Evolutionary conservation across 2,797 vertebrate species (phyloP).

Genomic region (Sebastes alutus): DNA sequence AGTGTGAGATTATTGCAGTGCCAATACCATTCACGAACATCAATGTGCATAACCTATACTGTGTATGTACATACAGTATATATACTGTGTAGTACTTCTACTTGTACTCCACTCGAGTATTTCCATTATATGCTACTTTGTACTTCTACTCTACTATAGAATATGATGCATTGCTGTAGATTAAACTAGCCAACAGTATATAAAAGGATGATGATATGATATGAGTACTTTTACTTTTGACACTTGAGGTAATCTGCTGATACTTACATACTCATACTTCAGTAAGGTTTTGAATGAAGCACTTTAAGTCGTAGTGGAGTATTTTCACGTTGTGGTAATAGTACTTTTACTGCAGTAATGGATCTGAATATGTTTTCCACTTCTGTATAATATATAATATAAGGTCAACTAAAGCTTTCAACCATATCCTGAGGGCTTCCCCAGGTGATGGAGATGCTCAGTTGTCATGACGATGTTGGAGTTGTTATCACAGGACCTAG

Average conservation of each 20-base stretch:
- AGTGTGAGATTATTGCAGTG: background rate
- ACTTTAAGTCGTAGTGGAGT: no score
- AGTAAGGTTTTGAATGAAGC: no score
- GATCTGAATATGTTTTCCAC: no score
- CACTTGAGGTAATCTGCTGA: background rate
- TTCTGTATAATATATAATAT: no score
- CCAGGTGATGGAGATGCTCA: background rate
- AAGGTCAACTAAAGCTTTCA: background rate
- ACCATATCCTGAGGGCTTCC: background rate
- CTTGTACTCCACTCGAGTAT: background rate
- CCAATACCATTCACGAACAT: background rate
- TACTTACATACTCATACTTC: background rate
- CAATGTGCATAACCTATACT: no score
- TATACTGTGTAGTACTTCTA: no score
- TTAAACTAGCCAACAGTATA: background rate
- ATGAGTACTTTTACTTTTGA: background rate
- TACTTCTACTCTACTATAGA: background rate
- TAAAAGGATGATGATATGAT: background rate
- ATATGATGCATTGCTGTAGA: background rate
- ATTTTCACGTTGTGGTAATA: no score
- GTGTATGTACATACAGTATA: no score
- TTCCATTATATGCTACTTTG: background rate
- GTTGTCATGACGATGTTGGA: background rate
- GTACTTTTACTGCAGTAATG: no score
- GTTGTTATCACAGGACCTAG: background rate